Percentiles rank a stretch among this genome's conserved stretches.
Conservation (phyloP, 2,888 invertebrate species). For the Lithophane leautieri region DNA sequence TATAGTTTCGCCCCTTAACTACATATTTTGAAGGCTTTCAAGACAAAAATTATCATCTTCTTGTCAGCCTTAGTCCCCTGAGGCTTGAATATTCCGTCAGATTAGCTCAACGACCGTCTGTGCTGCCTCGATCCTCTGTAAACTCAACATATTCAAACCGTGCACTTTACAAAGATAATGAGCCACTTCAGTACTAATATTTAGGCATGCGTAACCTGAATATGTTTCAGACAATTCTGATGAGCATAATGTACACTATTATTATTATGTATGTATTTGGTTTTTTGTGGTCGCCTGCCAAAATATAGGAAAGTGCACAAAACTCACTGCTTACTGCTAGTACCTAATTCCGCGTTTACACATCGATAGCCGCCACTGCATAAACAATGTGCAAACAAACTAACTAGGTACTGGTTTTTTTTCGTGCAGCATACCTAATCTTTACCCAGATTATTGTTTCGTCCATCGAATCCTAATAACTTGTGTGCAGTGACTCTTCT, state of each 20-base stretch:
- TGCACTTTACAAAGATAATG: not conserved
- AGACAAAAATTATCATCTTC: too few relatives aligned
- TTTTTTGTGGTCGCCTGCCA: not conserved
- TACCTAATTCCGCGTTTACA: too few relatives aligned
- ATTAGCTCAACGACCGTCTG: not conserved
- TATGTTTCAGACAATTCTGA: conserved; percentile 27
- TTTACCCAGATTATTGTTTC: not conserved
- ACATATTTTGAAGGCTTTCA: too few relatives aligned
- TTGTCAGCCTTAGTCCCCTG: not conserved
- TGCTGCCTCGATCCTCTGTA: not conserved
- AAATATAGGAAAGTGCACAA: conserved; percentile 2
- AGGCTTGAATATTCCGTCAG: not conserved
- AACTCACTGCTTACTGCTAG: not conserved
- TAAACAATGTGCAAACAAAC: not conserved
- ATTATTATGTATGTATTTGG: conserved; percentile 16
- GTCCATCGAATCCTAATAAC: not conserved
- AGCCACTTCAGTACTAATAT: not conserved
- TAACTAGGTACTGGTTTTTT: not conserved
- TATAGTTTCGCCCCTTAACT: too few relatives aligned
- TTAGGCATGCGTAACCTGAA: conserved; percentile 22
- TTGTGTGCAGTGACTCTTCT: not conserved
- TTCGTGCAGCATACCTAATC: not conserved
- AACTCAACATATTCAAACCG: not conserved
- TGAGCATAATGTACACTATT: conserved; percentile 4
- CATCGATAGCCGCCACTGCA: not conserved